Conservation (phyloP, 2,797 vertebrate species). For the Pyrrhura leucotis region DNA sequence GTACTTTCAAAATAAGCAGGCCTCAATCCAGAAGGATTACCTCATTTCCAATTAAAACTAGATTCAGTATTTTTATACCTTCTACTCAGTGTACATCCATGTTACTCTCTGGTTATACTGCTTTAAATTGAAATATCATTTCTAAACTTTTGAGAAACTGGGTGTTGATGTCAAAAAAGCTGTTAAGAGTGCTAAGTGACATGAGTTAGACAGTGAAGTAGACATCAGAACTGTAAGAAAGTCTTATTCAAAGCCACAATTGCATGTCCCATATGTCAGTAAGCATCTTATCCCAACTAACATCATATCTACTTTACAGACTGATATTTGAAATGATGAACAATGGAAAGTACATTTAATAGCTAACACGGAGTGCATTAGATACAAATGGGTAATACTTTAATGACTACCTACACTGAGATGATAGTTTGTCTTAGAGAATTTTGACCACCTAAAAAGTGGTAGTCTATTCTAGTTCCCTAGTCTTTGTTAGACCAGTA, state of each 20-base stretch:
- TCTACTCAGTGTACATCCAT: neutral
- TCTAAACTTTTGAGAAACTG: neutral
- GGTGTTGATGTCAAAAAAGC: neutral
- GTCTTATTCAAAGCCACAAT: constrained; percentile 34
- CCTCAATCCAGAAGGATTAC: neutral
- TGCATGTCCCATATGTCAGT: neutral
- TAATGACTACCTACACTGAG: neutral
- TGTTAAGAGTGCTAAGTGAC: neutral
- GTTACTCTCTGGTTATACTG: neutral
- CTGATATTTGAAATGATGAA: constrained; percentile 34
- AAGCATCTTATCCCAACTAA: constrained; percentile 10
- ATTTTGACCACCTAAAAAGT: neutral
- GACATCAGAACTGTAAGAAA: constrained; percentile 18
- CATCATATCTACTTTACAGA: constrained; percentile 23
- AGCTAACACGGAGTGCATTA: neutral
- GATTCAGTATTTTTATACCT: neutral
- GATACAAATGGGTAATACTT: neutral
- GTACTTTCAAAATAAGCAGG: neutral
- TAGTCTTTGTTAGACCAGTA: neutral
- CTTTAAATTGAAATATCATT: constrained; percentile 5
- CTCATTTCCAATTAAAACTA: neutral
- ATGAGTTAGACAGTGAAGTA: neutral
- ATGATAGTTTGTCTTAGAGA: neutral
- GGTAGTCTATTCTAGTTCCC: neutral
- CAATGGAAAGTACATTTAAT: constrained; percentile 5